A percentile compares a stretch with the other conserved stretches of the same genome.
Evolutionary conservation across 2,797 vertebrate genomes (phyloP).

Genomic region (Agapornis canus): DNA sequence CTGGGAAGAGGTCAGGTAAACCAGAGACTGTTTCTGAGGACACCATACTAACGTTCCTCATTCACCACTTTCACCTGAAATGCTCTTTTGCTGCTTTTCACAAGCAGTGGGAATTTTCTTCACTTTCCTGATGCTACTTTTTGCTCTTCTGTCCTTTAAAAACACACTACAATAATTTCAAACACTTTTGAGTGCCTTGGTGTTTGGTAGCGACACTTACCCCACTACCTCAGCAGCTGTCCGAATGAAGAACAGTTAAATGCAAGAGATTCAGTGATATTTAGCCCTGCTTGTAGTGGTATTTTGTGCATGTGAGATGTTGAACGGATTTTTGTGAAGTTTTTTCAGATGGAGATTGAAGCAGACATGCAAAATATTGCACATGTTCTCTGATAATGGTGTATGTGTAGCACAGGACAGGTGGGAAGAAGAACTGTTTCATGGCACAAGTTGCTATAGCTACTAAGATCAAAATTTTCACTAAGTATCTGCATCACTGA

Average conservation of each 20-base stretch:
- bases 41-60: background rate
- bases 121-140: background rate
- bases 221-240: background rate
- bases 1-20: background rate
- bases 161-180: background rate
- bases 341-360: background rate
- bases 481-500: background rate
- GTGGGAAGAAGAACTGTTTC: background rate
- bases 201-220: background rate
- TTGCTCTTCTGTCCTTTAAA: background rate
- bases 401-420: background rate
- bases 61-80: background rate
- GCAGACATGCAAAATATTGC: background rate
- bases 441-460: background rate
- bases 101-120: background rate
- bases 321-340: background rate
- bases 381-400: background rate
- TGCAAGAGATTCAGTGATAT: background rate
- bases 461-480: background rate
- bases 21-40: background rate
- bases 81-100: background rate
- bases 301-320: background rate
- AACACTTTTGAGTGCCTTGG: background rate
- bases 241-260: background rate
- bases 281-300: background rate